Percentiles rank a stretch among this genome's conserved stretches.
These are phyloP conservation scores for Alosa alosa DNA, from an alignment of 2,113 vertebrate genomes.

Conservation along the genomic window DNA sequence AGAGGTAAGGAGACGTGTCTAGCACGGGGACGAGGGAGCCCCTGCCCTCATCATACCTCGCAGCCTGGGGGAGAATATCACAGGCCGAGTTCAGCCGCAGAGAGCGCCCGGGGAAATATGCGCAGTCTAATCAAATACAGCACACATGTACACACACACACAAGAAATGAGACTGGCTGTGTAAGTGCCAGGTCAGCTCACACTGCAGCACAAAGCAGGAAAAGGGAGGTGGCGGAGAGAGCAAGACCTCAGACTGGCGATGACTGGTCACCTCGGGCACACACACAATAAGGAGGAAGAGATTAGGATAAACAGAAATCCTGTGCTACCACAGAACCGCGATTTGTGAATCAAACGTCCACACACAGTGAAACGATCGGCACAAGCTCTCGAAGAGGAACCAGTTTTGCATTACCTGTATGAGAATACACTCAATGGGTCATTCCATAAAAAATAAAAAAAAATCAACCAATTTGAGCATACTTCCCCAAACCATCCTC, in stretches of 20 bases:
- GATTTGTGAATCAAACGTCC: background rate
- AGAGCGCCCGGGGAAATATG: background rate
- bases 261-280: too few relatives aligned
- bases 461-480: too few relatives aligned
- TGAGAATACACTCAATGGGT: too few relatives aligned
- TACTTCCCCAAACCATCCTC: too few relatives aligned
- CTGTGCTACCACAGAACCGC: background rate
- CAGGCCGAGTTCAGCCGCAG: background rate
- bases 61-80: background rate
- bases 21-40: background rate
- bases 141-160: background rate
- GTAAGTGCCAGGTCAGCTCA: background rate
- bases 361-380: background rate
- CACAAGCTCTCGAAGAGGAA: too few relatives aligned
- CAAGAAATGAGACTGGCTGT: background rate
- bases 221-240: background rate
- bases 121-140: background rate
- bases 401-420: too few relatives aligned
- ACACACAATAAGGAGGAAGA: too few relatives aligned
- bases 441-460: too few relatives aligned
- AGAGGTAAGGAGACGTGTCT: background rate
- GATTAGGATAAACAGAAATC: too few relatives aligned
- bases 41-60: background rate
- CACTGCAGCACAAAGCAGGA: background rate
- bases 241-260: background rate